phyloP scores from a whole-genome alignment of 2,888 invertebrate genomes.

The Torymus texanus region DNA sequence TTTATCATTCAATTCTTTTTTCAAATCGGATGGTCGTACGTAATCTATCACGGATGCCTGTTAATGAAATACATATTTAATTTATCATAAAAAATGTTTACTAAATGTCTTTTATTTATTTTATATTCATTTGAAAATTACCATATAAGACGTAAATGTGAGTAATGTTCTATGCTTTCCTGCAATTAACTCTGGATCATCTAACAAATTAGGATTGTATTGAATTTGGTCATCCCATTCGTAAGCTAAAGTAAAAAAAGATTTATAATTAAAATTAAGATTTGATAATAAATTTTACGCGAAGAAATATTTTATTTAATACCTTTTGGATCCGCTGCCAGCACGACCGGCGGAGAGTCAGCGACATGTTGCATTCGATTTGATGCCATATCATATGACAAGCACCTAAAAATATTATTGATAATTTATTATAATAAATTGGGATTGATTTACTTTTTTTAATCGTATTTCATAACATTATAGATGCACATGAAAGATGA shows the following conservation, averaged over 20 bases:
- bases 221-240: conserved; percentile 75
- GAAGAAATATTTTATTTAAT: conserved; percentile 22
- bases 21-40: conserved; percentile 95
- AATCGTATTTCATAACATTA: background rate
- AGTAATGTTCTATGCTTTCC: conserved; percentile 91
- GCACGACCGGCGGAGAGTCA: conserved; percentile 75
- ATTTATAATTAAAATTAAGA: conserved; percentile 24
- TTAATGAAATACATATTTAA: conserved; percentile 7
- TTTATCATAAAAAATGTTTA: background rate
- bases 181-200: conserved; percentile 94
- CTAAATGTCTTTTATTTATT: conserved; percentile 4
- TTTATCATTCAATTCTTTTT: conserved; percentile 97
- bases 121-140: conserved; percentile 60
- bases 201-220: conserved; percentile 92
- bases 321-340: conserved; percentile 74
- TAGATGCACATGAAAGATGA: background rate
- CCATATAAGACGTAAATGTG: conserved; percentile 92
- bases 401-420: conserved; percentile 78
- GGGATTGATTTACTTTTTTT: background rate
- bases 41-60: conserved; percentile 97
- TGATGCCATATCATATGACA: conserved; percentile 83
- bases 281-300: background rate
- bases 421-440: conserved; percentile 24
- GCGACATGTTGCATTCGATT: conserved; percentile 78
- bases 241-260: conserved; percentile 62